Base-by-base conservation (phyloP, 2,888 invertebrate species). In the Drosophila paucipuncta region DNA sequence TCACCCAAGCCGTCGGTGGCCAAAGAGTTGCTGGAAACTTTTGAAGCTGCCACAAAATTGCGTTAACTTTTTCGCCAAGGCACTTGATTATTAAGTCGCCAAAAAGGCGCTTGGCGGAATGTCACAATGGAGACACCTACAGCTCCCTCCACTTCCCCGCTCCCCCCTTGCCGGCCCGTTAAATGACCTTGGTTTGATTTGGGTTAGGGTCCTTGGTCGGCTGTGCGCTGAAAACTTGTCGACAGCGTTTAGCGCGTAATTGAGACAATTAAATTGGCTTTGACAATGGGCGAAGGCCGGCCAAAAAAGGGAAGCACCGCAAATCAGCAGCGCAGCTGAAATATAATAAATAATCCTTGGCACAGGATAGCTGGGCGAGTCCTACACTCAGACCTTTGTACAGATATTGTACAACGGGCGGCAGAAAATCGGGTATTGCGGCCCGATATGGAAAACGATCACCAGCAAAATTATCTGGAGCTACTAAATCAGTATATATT, bases 211-310 rank as follows among this genome's bases (percentile, higher is more conserved):
- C 72, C 52, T 73, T 70, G 69, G 68, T 67, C 67, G 52, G 37
- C 39, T 63, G 49, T 54, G 66, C 43, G 66, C 33, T 68, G 67
- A n/a, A 57, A 73, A 79, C 68, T 77, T 68, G 82, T 63, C 72
- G 86, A 68, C 71, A 53, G 70, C 74, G 74, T 82, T 87, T 87
- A 87, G 82, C 89, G 83, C 83, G 65, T 90, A 89, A 89, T 89
- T 89, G 87, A 76, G 82, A 87, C 90, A 89, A 89, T 89, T 89
- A 90, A 89, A 87, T 89, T 82, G 81, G 84, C 85, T 89, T 87
- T 87, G 89, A 85, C 83, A 87, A 85, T 84, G 81, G 82, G 65
- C 28, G 65, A 64, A 68, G 50, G 52, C 30, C 25, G 5, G 52
- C 11, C 25, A 37, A 35, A 52, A 70, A 54, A 73, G 54, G 66